phyloP scores from a whole-genome alignment of 2,888 invertebrate genomes.

The Drosophila pseudotalamancana region DNA sequence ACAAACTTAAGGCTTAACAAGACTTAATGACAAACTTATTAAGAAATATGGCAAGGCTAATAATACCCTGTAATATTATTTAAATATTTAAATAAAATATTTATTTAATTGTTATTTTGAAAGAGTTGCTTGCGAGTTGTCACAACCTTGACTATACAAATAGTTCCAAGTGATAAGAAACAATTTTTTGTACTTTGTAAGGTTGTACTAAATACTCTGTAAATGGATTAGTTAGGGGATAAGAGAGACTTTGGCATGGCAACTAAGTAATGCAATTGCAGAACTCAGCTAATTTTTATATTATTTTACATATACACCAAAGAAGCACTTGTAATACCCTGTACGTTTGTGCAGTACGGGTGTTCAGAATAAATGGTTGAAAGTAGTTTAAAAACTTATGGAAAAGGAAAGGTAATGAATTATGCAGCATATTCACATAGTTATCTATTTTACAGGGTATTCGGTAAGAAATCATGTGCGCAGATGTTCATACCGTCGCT shows the following conservation, averaged over 20 bases:
- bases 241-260: background rate
- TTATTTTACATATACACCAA: no score
- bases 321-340: no score
- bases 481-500: background rate
- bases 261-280: background rate
- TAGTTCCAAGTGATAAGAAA: background rate
- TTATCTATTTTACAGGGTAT: constrained; percentile 7
- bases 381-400: no score
- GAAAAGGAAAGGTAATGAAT: background rate
- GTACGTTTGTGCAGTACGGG: background rate
- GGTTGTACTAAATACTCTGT: background rate
- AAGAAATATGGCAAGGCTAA: no score
- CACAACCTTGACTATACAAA: background rate
- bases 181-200: background rate
- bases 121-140: no score
- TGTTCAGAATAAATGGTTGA: no score
- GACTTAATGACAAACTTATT: no score
- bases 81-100: no score
- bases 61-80: background rate
- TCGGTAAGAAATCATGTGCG: background rate
- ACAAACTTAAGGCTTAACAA: no score
- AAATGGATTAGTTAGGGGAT: background rate
- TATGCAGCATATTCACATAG: no score
- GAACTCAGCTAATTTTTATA: no score
- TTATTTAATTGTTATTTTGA: no score